These are phyloP conservation scores for Oryzias sinensis DNA, from an alignment of 2,797 vertebrate genomes.

Conservation along the genomic window DNA sequence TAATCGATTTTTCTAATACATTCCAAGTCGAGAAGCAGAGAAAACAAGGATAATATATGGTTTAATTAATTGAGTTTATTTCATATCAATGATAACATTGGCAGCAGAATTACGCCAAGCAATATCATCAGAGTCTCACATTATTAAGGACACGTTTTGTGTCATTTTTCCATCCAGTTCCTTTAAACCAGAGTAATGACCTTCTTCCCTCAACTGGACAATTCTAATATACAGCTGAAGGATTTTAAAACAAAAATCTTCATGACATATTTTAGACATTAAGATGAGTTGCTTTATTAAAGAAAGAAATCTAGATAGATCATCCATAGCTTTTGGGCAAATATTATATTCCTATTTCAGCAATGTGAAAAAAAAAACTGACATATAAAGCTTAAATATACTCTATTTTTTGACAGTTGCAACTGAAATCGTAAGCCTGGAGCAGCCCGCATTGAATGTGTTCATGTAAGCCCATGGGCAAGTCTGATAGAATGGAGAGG, in stretches of 20 bases:
- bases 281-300: no score
- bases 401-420: no score
- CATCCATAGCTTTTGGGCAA: no score
- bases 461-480: no score
- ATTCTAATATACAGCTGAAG: not conserved
- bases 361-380: no score
- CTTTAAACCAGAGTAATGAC: not conserved
- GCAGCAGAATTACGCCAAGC: slow-evolving; percentile 2
- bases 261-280: no score
- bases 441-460: no score
- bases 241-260: not conserved
- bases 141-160: not conserved
- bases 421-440: no score
- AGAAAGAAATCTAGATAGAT: no score
- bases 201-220: not conserved
- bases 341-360: no score
- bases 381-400: no score
- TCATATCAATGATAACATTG: slow-evolving; percentile 26
- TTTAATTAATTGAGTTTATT: slow-evolving; percentile 27
- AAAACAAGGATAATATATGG: slow-evolving; percentile 14
- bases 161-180: not conserved
- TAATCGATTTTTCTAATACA: slow-evolving; percentile 36
- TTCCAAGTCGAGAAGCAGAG: slow-evolving; percentile 8
- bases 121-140: not conserved
- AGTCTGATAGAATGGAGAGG: no score